Base-by-base conservation (phyloP, 1,140 invertebrate genomes). In the Neuroterus valhalla region DNA sequence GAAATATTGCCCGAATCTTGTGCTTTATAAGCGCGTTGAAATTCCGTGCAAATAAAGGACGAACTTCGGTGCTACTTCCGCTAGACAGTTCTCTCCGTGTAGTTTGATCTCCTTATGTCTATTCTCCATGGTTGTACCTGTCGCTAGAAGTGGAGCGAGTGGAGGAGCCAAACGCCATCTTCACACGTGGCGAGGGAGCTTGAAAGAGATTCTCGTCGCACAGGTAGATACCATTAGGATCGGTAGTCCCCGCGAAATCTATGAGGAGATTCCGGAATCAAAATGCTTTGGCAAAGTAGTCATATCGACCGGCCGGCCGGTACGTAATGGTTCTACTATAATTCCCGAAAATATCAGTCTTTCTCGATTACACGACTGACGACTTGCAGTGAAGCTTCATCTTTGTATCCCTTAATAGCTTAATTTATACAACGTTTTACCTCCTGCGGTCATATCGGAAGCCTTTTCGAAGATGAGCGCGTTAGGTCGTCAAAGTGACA, bases 261-360 rank as follows among this genome's bases (percentile, higher is more conserved):
- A 72, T 62, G 66, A 38, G 45, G 31, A 72, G 66, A 68, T 72
- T 72, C 66, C 45, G 66, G 71, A 66, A 72, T 72, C 23, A 38
- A 69, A 68, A 70, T 26, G 72, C 42, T 70, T 74, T 38, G 67
- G 67, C 67, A 12, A 72, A 69, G 43, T 45, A 68, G 52, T 48
- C 19, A 44, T 75, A 75, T 75, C 73, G 68, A 75, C 68, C 73
- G 73, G 68, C 62, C 66, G 68, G 69, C 45, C 68, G 50, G 73
- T 48, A 26, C 45, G 21, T 68, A 50, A 26, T 31, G 31, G 52
- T 26, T 31, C 15, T 74, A 74, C 48, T 75, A 42, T 23, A 46
- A 42, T 68, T 71, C 66, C 69, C 14, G 70, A 75, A 68, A 71
- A 69, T 62, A 68, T 71, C 19, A 10, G 50, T 55, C n/a, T 8